A percentile compares a stretch with the other conserved stretches of the same genome.
phyloP scores from a whole-genome alignment of 1,140 invertebrate genomes.

The Drosophila simulans region DNA sequence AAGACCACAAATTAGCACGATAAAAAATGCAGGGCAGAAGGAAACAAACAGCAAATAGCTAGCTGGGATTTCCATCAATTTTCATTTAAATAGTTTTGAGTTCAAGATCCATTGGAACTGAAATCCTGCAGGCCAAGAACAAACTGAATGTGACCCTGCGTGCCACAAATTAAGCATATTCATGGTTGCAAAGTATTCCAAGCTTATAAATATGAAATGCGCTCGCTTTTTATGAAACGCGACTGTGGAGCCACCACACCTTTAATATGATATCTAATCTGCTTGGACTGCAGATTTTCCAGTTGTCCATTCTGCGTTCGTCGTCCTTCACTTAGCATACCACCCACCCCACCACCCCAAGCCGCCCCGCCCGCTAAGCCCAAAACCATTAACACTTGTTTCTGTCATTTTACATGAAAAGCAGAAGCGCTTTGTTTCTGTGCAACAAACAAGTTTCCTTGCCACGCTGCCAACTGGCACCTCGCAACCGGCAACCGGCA shows the following conservation, averaged over 20 bases:
- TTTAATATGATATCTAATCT: conserved; percentile 27
- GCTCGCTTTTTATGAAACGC: conserved; percentile 2
- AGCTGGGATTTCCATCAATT: too few species aligned
- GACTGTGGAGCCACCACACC: neutral
- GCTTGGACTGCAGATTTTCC: conserved; percentile 10
- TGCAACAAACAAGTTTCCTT: conserved; percentile 80
- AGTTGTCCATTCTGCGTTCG: conserved; percentile 5
- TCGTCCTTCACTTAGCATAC: conserved; percentile 8
- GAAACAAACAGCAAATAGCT: neutral
- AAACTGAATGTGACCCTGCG: neutral
- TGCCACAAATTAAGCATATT: neutral
- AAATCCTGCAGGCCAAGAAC: too few species aligned
- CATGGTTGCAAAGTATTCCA: neutral
- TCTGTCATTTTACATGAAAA: conserved; percentile 82
- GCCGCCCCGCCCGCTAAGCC: conserved; percentile 42
- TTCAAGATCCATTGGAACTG: too few species aligned
- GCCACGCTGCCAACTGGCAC: conserved; percentile 34
- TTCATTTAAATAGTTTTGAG: too few species aligned
- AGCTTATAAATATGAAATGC: neutral
- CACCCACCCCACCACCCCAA: too few species aligned
- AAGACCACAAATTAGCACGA: conserved; percentile 19
- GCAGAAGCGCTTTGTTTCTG: conserved; percentile 81
- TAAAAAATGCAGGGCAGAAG: conserved; percentile 6
- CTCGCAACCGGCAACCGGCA: conserved; percentile 38
- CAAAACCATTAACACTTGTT: conserved; percentile 81